phyloP scores from a whole-genome alignment of 1,140 invertebrate genomes.

The Drosophila lacertosa region DNA sequence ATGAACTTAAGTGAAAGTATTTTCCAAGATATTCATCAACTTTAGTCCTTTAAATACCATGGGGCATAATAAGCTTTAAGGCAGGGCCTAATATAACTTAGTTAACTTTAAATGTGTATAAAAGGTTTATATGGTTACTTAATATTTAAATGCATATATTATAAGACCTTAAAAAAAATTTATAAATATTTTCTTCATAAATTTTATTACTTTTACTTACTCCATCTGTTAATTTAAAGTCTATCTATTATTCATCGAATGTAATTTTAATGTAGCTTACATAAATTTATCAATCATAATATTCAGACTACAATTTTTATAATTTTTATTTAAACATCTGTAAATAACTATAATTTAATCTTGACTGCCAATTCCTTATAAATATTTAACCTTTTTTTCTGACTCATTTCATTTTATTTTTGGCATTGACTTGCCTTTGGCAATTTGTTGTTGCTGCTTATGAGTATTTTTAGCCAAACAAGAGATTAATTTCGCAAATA shows the following conservation, averaged over 20 bases:
- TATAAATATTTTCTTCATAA: too few relatives aligned
- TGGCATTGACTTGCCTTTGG: slow-evolving; percentile 1
- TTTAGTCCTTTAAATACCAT: not conserved
- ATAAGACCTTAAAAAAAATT: too few relatives aligned
- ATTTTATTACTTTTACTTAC: too few relatives aligned
- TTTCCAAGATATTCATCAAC: slow-evolving; percentile 4
- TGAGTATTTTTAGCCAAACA: slow-evolving; percentile 36
- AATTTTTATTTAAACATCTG: not conserved
- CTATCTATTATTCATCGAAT: too few relatives aligned
- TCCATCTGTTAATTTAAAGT: too few relatives aligned
- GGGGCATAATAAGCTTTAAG: not conserved
- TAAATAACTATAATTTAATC: not conserved
- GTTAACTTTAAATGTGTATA: too few relatives aligned
- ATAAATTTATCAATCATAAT: too few relatives aligned
- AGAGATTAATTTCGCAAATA: slow-evolving; percentile 42
- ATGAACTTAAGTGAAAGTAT: not conserved
- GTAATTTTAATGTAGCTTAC: too few relatives aligned
- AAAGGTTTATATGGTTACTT: too few relatives aligned
- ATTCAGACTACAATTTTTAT: too few relatives aligned
- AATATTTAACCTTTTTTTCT: not conserved
- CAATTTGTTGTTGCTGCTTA: slow-evolving; percentile 11
- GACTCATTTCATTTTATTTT: slow-evolving; percentile 15
- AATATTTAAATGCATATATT: too few relatives aligned
- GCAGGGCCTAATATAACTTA: too few relatives aligned
- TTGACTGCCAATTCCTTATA: not conserved